Conservation (phyloP, 2,113 vertebrate genomes). For the Pangasianodon hypophthalmus region DNA sequence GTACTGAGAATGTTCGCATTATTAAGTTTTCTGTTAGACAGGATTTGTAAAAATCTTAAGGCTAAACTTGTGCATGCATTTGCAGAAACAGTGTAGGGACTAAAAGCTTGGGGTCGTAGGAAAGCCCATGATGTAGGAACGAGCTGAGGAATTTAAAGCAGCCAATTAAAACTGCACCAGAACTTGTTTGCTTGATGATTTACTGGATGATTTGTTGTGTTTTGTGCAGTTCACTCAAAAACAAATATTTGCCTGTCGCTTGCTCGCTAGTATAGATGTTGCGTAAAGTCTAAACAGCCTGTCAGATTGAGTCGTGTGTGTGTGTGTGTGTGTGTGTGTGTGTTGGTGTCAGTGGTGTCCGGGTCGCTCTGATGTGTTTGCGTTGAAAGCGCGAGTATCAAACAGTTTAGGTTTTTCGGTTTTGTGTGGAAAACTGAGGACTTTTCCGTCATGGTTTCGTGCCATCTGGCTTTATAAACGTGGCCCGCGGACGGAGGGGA, state of each 20-base stretch:
- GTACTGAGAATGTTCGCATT: neutral
- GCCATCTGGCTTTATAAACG: conserved; percentile 57
- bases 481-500: conserved; percentile 39
- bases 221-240: neutral
- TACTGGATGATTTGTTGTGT: neutral
- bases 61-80: no score
- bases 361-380: neutral
- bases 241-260: neutral
- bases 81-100: no score
- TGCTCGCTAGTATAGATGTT: neutral
- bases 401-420: neutral
- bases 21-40: neutral
- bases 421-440: conserved; percentile 41
- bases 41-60: neutral
- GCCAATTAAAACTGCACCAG: neutral
- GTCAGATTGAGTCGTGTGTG: no score
- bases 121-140: neutral
- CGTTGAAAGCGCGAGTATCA: neutral
- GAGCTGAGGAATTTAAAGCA: neutral
- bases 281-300: neutral
- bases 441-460: conserved; percentile 51
- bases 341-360: neutral
- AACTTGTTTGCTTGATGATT: neutral
- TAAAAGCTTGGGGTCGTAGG: neutral
- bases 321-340: no score